These are phyloP conservation scores for Lycaena phlaeas DNA, from an alignment of 2,888 invertebrate genomes.

Conservation along the genomic window DNA sequence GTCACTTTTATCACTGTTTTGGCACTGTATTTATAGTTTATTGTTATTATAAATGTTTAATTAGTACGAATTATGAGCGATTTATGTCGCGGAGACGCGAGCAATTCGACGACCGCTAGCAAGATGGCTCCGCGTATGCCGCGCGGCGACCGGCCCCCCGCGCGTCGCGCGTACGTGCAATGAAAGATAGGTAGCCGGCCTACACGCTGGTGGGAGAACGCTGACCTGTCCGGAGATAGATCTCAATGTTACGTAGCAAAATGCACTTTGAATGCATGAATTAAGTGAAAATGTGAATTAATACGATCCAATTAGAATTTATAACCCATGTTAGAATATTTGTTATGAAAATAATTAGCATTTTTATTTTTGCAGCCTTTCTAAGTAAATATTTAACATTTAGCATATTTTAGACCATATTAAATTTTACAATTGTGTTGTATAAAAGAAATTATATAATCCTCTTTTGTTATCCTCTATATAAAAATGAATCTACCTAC, in stretches of 20 bases:
- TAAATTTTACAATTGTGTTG: no score
- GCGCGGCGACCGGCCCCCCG: constrained; percentile 51
- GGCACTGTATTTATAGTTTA: constrained; percentile 34
- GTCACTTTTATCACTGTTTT: constrained; percentile 27
- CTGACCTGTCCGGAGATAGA: constrained; percentile 36
- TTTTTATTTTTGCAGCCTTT: no score
- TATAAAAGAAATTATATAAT: no score
- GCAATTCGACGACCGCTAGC: constrained; percentile 63
- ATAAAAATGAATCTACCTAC: background rate
- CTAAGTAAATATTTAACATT: no score
- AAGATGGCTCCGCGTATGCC: constrained; percentile 62
- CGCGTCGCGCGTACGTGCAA: constrained; percentile 67
- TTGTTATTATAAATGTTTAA: constrained; percentile 45
- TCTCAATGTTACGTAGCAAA: background rate
- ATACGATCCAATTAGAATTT: background rate
- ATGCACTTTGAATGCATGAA: background rate
- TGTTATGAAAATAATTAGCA: no score
- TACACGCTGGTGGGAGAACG: constrained; percentile 38
- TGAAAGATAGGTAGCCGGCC: constrained; percentile 68
- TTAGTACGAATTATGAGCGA: constrained; percentile 64
- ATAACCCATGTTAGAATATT: no score
- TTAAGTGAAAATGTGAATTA: background rate
- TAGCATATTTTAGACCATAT: no score
- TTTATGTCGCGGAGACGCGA: constrained; percentile 62
- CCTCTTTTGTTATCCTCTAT: no score